phyloP scores from a whole-genome alignment of 2,888 invertebrate genomes.

The Sympetrum striolatum region DNA sequence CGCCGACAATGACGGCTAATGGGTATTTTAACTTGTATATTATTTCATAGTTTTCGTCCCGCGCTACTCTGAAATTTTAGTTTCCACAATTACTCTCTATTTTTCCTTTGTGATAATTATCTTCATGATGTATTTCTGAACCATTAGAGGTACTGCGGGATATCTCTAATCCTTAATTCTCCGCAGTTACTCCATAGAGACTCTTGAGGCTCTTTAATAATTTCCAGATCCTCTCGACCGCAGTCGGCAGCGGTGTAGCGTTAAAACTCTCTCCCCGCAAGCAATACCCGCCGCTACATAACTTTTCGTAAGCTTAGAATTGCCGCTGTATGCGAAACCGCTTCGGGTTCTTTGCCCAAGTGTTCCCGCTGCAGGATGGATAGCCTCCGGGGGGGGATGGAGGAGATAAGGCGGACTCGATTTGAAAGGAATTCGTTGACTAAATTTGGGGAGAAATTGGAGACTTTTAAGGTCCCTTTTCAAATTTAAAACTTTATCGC shows the following conservation, averaged over 20 bases:
- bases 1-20: too few species aligned
- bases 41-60: too few species aligned
- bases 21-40: too few species aligned
- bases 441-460: too few species aligned
- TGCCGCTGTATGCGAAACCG: not conserved
- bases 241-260: not conserved
- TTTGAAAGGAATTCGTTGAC: too few species aligned
- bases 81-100: too few species aligned
- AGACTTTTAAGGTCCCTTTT: too few species aligned
- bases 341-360: not conserved
- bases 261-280: not conserved
- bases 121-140: not conserved
- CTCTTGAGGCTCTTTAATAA: not conserved
- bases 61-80: too few species aligned
- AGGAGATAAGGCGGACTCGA: not conserved
- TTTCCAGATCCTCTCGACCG: not conserved
- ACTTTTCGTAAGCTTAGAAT: not conserved
- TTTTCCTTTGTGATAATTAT: too few species aligned
- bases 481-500: too few species aligned
- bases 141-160: not conserved
- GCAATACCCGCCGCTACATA: not conserved
- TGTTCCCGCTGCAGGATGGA: not conserved
- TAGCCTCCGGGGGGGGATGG: not conserved
- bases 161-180: not conserved
- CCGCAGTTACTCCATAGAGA: not conserved